Evolutionary conservation across 2,113 vertebrate genomes (phyloP).

Genomic region (Otis tarda): DNA sequence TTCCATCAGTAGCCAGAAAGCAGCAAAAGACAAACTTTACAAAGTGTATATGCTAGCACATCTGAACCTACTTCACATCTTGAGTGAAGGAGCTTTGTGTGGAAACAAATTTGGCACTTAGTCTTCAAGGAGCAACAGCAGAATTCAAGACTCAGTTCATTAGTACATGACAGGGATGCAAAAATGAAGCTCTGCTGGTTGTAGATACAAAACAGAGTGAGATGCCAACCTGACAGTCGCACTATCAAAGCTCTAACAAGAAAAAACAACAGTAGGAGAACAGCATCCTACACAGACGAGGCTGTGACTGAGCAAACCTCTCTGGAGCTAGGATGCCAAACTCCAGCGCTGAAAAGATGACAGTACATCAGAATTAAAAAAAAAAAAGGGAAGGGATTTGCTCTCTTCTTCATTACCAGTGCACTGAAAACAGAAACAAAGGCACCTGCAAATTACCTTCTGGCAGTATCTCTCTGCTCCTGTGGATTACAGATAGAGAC

Average conservation of each 20-base stretch:
- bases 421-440: neutral
- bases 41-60: constrained; percentile 37
- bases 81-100: constrained; percentile 57
- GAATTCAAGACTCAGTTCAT: constrained; percentile 57
- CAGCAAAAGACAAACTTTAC: neutral
- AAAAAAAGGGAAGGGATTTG: neutral
- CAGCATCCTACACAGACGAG: constrained; percentile 56
- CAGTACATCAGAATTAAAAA: neutral
- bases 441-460: neutral
- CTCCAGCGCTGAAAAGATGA: constrained; percentile 22
- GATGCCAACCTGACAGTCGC: constrained; percentile 59
- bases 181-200: constrained; percentile 51
- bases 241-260: constrained; percentile 40
- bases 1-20: constrained; percentile 15
- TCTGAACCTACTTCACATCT: constrained; percentile 60
- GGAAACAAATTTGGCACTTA: constrained; percentile 63
- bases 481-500: neutral
- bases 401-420: neutral
- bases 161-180: constrained; percentile 61
- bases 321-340: constrained; percentile 45
- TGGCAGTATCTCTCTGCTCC: neutral
- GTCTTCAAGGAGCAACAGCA: constrained; percentile 54
- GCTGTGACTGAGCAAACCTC: constrained; percentile 61
- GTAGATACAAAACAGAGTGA: constrained; percentile 32
- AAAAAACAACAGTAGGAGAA: constrained; percentile 54